A percentile compares a stretch with the other conserved stretches of the same genome.
These are phyloP conservation scores for Sebastes iracundus DNA, from an alignment of 2,797 vertebrate genomes.

Conservation along the genomic window DNA sequence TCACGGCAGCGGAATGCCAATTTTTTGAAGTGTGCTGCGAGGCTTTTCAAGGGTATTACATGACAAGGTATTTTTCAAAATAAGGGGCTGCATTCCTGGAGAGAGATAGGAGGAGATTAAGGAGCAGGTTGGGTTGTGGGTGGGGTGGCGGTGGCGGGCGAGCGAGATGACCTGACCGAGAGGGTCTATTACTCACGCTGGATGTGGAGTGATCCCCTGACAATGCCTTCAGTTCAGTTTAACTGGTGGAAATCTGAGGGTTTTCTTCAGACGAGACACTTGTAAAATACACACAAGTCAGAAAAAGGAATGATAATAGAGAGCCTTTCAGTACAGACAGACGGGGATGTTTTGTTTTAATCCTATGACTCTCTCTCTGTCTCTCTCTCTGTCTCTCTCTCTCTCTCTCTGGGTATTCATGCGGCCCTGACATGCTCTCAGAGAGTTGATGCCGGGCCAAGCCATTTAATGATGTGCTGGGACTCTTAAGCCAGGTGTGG, in stretches of 20 bases:
- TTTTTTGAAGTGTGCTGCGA: slow-evolving; percentile 57
- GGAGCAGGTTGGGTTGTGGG: slow-evolving; percentile 50
- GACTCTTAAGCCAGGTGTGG: slow-evolving; percentile 35
- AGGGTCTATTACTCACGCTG: slow-evolving; percentile 60
- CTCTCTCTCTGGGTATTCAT: slow-evolving; percentile 8
- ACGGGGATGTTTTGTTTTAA: slow-evolving; percentile 40
- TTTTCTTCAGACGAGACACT: slow-evolving; percentile 30
- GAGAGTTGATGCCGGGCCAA: slow-evolving; percentile 33
- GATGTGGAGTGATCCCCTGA: slow-evolving; percentile 45
- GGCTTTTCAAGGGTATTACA: slow-evolving; percentile 83
- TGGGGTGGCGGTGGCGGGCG: slow-evolving; percentile 45
- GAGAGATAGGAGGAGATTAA: slow-evolving; percentile 82
- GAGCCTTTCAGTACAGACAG: slow-evolving; percentile 5
- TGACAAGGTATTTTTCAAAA: slow-evolving; percentile 82
- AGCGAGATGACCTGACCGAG: slow-evolving; percentile 68
- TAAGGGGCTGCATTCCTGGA: slow-evolving; percentile 80
- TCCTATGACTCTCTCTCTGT: slow-evolving; percentile 14
- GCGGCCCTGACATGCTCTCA: slow-evolving; percentile 29
- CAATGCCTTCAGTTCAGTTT: slow-evolving; percentile 23
- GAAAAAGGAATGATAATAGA: slow-evolving; percentile 17
- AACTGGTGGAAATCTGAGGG: neutral
- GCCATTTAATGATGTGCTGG: slow-evolving; percentile 29
- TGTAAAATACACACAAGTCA: slow-evolving; percentile 3
- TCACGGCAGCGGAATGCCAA: slow-evolving; percentile 66
- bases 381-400: neutral